Evolutionary conservation across 2,113 vertebrate species (phyloP).

Genomic region (Phocoena phocoena): DNA sequence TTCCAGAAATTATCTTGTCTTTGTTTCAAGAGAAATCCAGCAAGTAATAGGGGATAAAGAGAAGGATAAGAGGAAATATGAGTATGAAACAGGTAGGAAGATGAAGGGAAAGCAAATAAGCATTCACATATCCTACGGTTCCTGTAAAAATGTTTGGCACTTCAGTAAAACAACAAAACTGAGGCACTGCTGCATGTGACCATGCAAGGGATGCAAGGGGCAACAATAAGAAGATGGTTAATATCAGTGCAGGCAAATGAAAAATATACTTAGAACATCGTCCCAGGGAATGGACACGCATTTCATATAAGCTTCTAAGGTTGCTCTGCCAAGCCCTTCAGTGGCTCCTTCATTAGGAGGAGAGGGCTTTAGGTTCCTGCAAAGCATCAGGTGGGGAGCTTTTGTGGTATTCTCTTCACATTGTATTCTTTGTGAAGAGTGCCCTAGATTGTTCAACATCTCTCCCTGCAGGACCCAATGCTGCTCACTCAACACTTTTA

Average conservation of each 20-base stretch:
- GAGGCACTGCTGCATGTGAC: accelerated
- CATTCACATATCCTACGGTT: neutral
- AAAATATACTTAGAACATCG: neutral
- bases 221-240: neutral
- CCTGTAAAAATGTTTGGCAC: neutral
- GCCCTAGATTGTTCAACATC: too few species aligned
- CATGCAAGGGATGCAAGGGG: neutral
- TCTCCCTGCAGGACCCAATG: too few species aligned
- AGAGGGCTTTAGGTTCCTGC: too few species aligned
- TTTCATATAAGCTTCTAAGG: too few species aligned
- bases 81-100: neutral
- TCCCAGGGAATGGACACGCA: neutral
- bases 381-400: neutral
- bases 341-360: neutral
- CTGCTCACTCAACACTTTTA: neutral
- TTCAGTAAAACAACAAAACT: neutral
- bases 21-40: neutral
- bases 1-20: neutral
- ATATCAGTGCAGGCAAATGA: neutral
- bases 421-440: neutral
- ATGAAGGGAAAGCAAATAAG: too few species aligned
- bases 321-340: neutral
- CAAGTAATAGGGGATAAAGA: neutral
- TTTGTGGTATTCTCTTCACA: neutral
- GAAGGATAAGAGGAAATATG: neutral